phyloP scores from a whole-genome alignment of 2,888 invertebrate species.

The Idaea biselata region DNA sequence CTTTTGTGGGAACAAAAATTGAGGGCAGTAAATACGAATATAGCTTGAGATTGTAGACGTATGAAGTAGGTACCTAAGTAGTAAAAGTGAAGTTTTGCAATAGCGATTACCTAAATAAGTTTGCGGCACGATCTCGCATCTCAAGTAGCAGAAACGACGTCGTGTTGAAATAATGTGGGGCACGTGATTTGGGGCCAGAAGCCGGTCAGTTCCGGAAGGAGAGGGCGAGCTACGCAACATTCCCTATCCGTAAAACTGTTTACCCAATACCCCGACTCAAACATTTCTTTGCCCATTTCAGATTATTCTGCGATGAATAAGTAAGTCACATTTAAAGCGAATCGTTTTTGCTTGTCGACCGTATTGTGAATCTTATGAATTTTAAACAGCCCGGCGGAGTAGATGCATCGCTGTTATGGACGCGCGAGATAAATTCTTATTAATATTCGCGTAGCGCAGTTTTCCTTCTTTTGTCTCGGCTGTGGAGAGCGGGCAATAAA shows the following conservation, averaged over 20 bases:
- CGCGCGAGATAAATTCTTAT: slow-evolving; percentile 62
- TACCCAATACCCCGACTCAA: slow-evolving; percentile 42
- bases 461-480: slow-evolving; percentile 69
- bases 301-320: slow-evolving; percentile 55
- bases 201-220: slow-evolving; percentile 12
- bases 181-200: slow-evolving; percentile 25
- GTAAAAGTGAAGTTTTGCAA: slow-evolving; percentile 27
- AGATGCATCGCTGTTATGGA: slow-evolving; percentile 36
- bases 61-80: slow-evolving; percentile 7
- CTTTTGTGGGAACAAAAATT: slow-evolving; percentile 3
- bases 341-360: slow-evolving; percentile 36
- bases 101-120: slow-evolving; percentile 41
- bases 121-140: slow-evolving; percentile 39
- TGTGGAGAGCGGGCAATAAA: slow-evolving; percentile 64
- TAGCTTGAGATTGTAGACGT: slow-evolving; percentile 1
- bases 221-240: slow-evolving; percentile 45
- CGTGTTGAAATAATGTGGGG: slow-evolving; percentile 10
- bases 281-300: slow-evolving; percentile 47
- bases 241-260: slow-evolving; percentile 50
- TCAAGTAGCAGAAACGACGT: slow-evolving; percentile 33
- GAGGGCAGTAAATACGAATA: not conserved
- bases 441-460: slow-evolving; percentile 63
- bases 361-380: slow-evolving; percentile 32
- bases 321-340: slow-evolving; percentile 52
- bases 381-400: slow-evolving; percentile 36